Base-by-base conservation (phyloP, 1,140 invertebrate species). In the Rhopalosiphum maidis region DNA sequence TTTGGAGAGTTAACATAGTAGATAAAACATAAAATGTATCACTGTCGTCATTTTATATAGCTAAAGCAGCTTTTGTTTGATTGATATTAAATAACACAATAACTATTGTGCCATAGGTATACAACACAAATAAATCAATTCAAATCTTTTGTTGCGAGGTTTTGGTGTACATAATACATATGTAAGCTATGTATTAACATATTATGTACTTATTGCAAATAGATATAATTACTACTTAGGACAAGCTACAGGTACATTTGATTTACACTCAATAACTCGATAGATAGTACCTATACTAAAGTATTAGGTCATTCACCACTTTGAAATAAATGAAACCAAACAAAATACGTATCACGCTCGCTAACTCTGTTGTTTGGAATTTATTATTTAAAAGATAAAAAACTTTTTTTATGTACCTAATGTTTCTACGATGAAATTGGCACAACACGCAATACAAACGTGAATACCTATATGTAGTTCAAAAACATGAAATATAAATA, bases 351-450 rank as follows among this genome's bases (percentile, higher is more conserved):
- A 77, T 77, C n/a, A 18, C 60, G 60, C n/a, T 77, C 60, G 60
- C 25, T 60, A 68, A 30, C 60, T 60, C 4, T 68, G 23, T n/a
- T 30, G 15, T 35, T 77, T 77, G 60, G 15, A 15, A 77, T 77
- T 77, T 77, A 77, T 77, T 77, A 77, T 77, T 68, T 77, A 77
- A 77, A 77, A 77, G 30, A 77, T n/a, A n/a, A 77, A n/a, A 77
- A n/a, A 77, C 30, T 35, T 77, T 77, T 15, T 54, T 54, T 54
- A 9, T 30, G 5, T 9, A 30, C 55, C 15, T n/a, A 68, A 68
- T 68, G 30, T 77, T 77, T n/a, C n/a, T 35, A 6, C 30, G 11
- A 77, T n/a, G 60, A n/a, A 3, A n/a, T 77, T 77, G n/a, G 60
- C 60, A 77, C 60, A 77, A 77, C 60, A 77, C 60, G 60, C 60